phyloP scores from a whole-genome alignment of 2,888 invertebrate species.

The Aphodius sticticus region DNA sequence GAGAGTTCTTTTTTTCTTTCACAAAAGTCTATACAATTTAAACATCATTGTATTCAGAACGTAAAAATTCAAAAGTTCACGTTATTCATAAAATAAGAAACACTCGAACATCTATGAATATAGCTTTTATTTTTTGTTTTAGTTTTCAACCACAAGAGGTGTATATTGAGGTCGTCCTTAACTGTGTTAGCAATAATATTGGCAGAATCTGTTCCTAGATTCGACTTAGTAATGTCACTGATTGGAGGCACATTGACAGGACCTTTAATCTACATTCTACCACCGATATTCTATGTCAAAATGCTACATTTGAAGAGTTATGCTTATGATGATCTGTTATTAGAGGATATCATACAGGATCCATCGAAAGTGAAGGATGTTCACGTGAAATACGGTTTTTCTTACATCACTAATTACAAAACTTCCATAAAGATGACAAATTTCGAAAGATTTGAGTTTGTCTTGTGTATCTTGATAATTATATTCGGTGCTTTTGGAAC shows the following conservation, averaged over 20 bases:
- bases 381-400: constrained; percentile 8
- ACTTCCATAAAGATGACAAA: constrained; percentile 13
- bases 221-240: constrained; percentile 86
- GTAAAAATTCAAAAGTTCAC: background rate
- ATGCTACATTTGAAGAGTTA: constrained; percentile 65
- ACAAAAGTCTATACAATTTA: constrained; percentile 40
- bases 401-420: constrained; percentile 19
- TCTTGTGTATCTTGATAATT: constrained; percentile 64
- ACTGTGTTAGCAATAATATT: constrained; percentile 76
- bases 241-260: constrained; percentile 87
- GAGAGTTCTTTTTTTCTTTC: constrained; percentile 19
- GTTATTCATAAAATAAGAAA: background rate
- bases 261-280: constrained; percentile 84
- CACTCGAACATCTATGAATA: background rate
- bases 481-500: constrained; percentile 71
- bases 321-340: constrained; percentile 49
- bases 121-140: constrained; percentile 47
- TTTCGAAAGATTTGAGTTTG: constrained; percentile 45
- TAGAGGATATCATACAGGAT: constrained; percentile 38
- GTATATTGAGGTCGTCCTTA: constrained; percentile 73
- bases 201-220: constrained; percentile 83
- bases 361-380: constrained; percentile 16
- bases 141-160: constrained; percentile 81
- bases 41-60: background rate
- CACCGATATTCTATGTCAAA: constrained; percentile 81